These are phyloP conservation scores for Leucosticte australis DNA, from an alignment of 2,113 vertebrate species.

Conservation along the genomic window DNA sequence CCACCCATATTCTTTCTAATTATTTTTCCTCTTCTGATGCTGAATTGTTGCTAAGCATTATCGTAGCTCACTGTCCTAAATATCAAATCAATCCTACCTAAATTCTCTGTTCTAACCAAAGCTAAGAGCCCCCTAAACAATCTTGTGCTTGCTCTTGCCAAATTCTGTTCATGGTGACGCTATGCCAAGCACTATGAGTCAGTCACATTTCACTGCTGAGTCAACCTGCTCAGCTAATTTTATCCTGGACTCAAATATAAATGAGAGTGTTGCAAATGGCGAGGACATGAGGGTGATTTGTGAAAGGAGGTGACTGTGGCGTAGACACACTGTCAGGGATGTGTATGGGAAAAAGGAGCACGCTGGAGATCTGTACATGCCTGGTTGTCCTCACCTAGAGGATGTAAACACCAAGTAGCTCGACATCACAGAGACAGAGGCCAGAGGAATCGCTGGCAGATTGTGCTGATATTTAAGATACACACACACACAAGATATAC, in stretches of 20 bases:
- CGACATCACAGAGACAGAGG: neutral
- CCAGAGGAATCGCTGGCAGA: neutral
- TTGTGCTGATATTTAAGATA: neutral
- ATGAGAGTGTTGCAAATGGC: neutral
- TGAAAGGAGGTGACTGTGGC: neutral
- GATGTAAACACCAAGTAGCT: neutral
- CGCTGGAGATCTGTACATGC: rapidly evolving
- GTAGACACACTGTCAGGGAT: neutral
- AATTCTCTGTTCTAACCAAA: neutral
- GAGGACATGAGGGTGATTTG: neutral
- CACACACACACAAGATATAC: neutral
- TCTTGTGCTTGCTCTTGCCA: neutral
- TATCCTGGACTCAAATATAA: neutral
- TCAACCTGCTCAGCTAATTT: neutral
- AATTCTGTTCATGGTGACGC: neutral
- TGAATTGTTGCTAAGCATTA: neutral
- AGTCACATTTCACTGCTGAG: neutral
- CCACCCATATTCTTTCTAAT: neutral
- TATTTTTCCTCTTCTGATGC: neutral
- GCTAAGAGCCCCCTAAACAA: neutral
- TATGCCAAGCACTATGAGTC: neutral
- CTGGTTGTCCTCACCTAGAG: neutral
- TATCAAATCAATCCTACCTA: neutral
- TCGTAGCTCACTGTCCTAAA: neutral
- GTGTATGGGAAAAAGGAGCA: neutral